Conservation (phyloP, 1,140 invertebrate species). For the Lordiphosa clarofinis region DNA sequence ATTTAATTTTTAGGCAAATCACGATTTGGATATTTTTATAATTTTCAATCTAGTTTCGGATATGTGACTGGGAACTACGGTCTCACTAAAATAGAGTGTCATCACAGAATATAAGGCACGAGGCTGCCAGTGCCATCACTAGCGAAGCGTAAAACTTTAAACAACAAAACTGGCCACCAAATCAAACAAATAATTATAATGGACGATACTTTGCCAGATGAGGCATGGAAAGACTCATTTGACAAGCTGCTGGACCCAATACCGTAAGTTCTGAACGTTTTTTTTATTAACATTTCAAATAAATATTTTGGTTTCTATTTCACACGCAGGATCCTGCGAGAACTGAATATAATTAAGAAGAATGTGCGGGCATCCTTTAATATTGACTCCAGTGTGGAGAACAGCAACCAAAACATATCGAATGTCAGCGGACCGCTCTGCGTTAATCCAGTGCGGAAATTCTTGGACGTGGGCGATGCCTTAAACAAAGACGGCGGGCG, state of each 20-base stretch:
- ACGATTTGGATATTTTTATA: no score
- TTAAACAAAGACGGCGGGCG: not conserved
- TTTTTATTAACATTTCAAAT: not conserved
- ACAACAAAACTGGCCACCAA: not conserved
- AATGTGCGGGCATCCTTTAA: constrained; percentile 62
- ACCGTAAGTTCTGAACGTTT: constrained; percentile 32
- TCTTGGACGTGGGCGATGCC: not conserved
- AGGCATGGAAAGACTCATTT: constrained; percentile 66
- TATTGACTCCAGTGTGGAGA: constrained; percentile 70
- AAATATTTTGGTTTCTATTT: not conserved
- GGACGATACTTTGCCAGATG: constrained; percentile 48
- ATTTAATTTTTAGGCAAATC: no score
- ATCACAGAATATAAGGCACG: no score
- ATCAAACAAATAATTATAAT: constrained; percentile 1
- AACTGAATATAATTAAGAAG: constrained; percentile 48
- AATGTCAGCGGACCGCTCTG: not conserved
- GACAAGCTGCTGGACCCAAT: constrained; percentile 51
- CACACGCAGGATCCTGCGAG: constrained; percentile 41
- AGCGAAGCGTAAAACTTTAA: not conserved
- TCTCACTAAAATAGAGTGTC: no score
- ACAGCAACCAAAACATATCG: constrained; percentile 32
- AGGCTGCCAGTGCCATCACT: no score
- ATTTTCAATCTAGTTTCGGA: no score
- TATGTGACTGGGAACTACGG: no score
- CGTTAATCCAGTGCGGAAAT: not conserved